These are phyloP conservation scores for Lepeophtheirus salmonis DNA, from an alignment of 1,140 invertebrate genomes.

Conservation along the genomic window DNA sequence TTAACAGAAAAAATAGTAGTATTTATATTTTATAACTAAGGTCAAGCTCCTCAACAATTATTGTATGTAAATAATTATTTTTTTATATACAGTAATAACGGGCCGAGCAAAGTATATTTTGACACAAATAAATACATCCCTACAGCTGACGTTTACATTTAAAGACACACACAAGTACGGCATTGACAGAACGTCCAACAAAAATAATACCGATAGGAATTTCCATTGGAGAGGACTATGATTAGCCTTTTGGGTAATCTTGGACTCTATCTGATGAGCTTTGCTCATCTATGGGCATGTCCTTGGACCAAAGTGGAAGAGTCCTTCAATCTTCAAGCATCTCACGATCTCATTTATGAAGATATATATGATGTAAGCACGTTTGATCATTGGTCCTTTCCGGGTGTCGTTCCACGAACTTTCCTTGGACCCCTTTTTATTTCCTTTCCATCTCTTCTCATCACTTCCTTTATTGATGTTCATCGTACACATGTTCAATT, in stretches of 20 bases:
- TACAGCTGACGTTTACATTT: no score
- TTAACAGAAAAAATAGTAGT: no score
- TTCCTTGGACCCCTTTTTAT: constrained; percentile 83
- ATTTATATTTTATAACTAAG: no score
- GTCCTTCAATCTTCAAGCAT: constrained; percentile 95
- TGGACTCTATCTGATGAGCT: not conserved
- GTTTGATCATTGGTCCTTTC: constrained; percentile 97
- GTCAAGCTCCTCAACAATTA: no score
- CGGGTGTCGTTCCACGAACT: constrained; percentile 89
- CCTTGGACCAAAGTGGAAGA: constrained; percentile 99
- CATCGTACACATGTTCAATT: constrained; percentile 43
- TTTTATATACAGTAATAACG: no score
- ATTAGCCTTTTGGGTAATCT: not conserved
- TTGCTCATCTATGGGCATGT: constrained; percentile 59
- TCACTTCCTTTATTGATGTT: constrained; percentile 45
- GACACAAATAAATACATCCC: no score
- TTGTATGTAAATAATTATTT: no score
- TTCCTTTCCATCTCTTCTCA: constrained; percentile 51
- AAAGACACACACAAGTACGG: no score
- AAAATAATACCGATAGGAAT: no score
- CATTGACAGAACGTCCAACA: no score
- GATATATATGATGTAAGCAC: constrained; percentile 58
- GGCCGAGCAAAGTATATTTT: no score
- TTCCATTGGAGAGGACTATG: not conserved
- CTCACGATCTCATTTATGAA: constrained; percentile 79